Evolutionary conservation across 1,140 invertebrate genomes (phyloP).

Genomic region (Asobara japonica): DNA sequence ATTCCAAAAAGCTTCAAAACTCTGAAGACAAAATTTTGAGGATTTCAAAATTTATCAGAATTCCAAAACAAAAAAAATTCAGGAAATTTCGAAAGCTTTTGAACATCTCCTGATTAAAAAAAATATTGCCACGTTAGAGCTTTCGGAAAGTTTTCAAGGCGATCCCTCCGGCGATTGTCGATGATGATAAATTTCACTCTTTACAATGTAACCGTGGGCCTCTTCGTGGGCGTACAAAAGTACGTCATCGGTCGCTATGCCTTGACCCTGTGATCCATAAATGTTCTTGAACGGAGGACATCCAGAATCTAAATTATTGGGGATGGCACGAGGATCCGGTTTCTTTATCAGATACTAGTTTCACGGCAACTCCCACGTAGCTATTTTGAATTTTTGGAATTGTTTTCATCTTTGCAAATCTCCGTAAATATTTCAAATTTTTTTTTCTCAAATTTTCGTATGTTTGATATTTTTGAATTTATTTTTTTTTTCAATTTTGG

Average conservation of each 20-base stretch:
- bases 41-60: neutral
- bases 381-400: too few species aligned
- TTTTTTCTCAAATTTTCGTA: too few species aligned
- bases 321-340: constrained; percentile 14
- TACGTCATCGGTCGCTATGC: neutral
- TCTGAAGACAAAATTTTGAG: neutral
- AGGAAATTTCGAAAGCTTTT: too few species aligned
- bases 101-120: neutral
- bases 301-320: neutral
- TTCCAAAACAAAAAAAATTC: too few species aligned
- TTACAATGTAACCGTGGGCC: neutral
- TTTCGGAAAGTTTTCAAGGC: neutral
- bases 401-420: neutral
- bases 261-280: neutral
- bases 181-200: neutral
- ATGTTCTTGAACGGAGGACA: constrained; percentile 16
- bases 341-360: constrained; percentile 19
- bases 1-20: neutral
- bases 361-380: too few species aligned
- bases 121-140: neutral
- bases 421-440: neutral
- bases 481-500: neutral
- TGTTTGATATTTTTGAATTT: neutral
- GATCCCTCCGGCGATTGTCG: neutral
- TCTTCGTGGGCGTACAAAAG: neutral